Evolutionary conservation across 2,797 vertebrate genomes (phyloP).

Genomic region (Gymnoscopelus microlampas): DNA sequence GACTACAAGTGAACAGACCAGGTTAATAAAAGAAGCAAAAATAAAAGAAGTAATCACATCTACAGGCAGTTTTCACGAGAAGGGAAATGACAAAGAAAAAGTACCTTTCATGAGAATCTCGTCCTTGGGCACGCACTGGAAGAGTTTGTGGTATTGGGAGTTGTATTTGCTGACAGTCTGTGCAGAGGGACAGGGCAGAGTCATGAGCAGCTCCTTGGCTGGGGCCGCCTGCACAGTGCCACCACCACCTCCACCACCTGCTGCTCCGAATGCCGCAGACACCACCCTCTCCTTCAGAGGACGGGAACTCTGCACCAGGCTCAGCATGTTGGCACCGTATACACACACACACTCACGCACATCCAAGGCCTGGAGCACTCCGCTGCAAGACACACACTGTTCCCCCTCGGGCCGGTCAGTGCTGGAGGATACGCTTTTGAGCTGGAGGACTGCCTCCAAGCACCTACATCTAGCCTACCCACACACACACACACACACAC

Average conservation of each 20-base stretch:
- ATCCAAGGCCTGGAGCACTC: slow-evolving; percentile 79
- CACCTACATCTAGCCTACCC: not conserved
- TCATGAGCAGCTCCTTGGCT: slow-evolving; percentile 78
- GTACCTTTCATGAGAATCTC: slow-evolving; percentile 96
- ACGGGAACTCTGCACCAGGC: slow-evolving; percentile 84
- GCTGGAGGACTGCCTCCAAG: slow-evolving; percentile 14
- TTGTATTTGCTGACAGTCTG: slow-evolving; percentile 95
- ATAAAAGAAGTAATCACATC: too few species aligned
- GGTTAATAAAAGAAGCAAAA: not conserved
- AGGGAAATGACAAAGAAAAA: not conserved
- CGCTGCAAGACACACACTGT: slow-evolving; percentile 81
- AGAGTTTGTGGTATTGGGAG: slow-evolving; percentile 94
- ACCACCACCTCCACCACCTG: slow-evolving; percentile 25
- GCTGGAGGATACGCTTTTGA: slow-evolving; percentile 1
- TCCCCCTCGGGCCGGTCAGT: slow-evolving; percentile 61
- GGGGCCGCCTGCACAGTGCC: slow-evolving; percentile 61
- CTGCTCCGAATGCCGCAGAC: slow-evolving; percentile 60
- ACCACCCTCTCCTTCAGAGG: slow-evolving; percentile 76
- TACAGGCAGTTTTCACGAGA: too few species aligned
- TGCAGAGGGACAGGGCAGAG: slow-evolving; percentile 82
- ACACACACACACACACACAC: slow-evolving; percentile 18
- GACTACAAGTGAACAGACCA: not conserved
- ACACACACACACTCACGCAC: slow-evolving; percentile 78
- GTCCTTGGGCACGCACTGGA: slow-evolving; percentile 91
- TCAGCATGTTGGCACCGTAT: slow-evolving; percentile 83